Base-by-base conservation (phyloP, 2,888 invertebrate species). In the Silvanus unidentatus region DNA sequence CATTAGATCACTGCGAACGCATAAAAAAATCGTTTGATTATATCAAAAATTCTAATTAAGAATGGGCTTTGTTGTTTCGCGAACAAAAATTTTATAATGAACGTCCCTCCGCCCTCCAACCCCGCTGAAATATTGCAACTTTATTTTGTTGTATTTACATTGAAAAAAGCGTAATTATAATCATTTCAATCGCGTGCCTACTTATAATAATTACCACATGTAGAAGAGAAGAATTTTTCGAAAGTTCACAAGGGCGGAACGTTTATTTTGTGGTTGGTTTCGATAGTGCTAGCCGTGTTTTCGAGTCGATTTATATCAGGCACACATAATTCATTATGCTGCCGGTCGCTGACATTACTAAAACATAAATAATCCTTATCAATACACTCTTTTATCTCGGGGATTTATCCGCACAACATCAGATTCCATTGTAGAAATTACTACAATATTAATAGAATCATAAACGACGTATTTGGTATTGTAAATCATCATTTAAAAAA, bases 311-410 rank as follows among this genome's bases (percentile, higher is more conserved):
- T n/a, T 32, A 39, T 40, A 40, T 44, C 40, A 36, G 32, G 50
- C 43, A n/a, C n/a, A 50, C 50, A 58, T 58, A 57, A 58, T 47
- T 59, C 58, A 59, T 57, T 22, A 8, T 22, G 22, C 50, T 49
- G 50, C 55, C 54, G 55, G 57, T 46, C 54, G 59, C 57, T 58
- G 60, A 58, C 60, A 57, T 51, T 46, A 43, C 47, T 57, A 56
- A 22, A 56, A 55, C 58, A 60, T 60, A 60, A 60, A 60, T 60
- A 60, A 56, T 52, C 55, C 56, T 60, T 60, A 60, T 58, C 60
- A 58, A 53, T 58, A 47, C 50, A 49, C 57, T 55, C 55, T 58
- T 60, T 58, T 56, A 57, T 58, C 58, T 54, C 3, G 22, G 39
- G 35, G 48, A 52, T 54, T 57, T 55, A 53, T 54, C 49, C 44